Evolutionary conservation across 1,140 invertebrate genomes (phyloP).

Genomic region (Drosophila subpulchrella): DNA sequence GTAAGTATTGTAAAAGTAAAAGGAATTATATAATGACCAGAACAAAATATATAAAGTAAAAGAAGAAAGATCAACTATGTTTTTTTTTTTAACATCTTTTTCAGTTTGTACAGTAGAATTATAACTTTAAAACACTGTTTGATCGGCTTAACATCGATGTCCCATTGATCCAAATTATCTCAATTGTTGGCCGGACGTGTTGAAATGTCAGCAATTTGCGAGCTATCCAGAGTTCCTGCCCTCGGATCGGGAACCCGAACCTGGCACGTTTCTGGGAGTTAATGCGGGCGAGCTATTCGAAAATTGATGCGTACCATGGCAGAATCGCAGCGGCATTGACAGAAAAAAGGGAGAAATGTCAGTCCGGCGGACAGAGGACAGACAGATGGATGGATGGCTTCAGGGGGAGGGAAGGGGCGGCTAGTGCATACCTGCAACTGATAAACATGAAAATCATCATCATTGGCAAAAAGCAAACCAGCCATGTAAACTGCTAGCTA

Average conservation of each 20-base stretch:
- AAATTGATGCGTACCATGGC: conserved; percentile 48
- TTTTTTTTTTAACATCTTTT: too few species aligned
- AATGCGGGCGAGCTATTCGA: conserved; percentile 56
- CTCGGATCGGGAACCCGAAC: conserved; percentile 15
- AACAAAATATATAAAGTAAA: too few species aligned
- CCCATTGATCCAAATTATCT: conserved; percentile 6
- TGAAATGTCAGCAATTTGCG: conserved; percentile 64
- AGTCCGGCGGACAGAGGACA: conserved; percentile 1
- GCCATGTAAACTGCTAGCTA: conserved; percentile 23
- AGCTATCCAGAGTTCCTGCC: conserved; percentile 16
- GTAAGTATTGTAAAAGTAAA: too few species aligned
- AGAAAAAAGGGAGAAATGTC: conserved; percentile 19
- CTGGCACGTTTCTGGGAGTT: conserved; percentile 38
- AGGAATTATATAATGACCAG: too few species aligned
- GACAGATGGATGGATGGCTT: conserved; percentile 12
- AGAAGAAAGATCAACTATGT: too few species aligned
- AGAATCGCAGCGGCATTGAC: conserved; percentile 47
- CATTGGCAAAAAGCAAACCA: conserved; percentile 33
- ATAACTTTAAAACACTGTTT: not conserved
- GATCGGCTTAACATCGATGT: not conserved
- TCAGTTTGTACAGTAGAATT: too few species aligned
- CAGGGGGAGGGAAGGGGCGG: not conserved
- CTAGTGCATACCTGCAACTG: conserved; percentile 25
- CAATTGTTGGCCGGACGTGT: conserved; percentile 31
- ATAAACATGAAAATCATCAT: conserved; percentile 54